phyloP scores from a whole-genome alignment of 2,888 invertebrate species.

The Agrotis segetum region DNA sequence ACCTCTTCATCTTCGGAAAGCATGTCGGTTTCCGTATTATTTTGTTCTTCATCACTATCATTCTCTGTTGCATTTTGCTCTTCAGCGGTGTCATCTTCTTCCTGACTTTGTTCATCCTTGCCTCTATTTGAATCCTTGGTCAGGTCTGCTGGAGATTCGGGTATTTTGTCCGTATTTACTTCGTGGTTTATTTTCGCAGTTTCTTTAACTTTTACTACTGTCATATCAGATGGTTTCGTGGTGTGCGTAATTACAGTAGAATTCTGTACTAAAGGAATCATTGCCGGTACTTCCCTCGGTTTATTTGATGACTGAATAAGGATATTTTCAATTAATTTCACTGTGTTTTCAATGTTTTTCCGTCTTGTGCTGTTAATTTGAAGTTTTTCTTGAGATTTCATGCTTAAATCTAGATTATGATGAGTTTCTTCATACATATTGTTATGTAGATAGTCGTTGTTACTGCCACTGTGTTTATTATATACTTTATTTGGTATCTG shows the following conservation, averaged over 20 bases:
- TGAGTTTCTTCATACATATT: slow-evolving; percentile 60
- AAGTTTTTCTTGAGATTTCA: slow-evolving; percentile 64
- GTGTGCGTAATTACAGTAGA: not conserved
- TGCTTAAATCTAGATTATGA: slow-evolving; percentile 68
- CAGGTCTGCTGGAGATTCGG: slow-evolving; percentile 14
- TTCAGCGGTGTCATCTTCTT: not conserved
- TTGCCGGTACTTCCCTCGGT: slow-evolving; percentile 39
- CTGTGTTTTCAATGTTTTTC: slow-evolving; percentile 82
- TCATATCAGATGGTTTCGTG: slow-evolving; percentile 10
- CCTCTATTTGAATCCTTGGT: not conserved
- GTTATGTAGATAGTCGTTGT: slow-evolving; percentile 56
- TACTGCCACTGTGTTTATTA: slow-evolving; percentile 65
- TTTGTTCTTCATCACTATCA: not conserved
- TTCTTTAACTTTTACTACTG: not conserved
- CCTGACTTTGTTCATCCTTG: slow-evolving; percentile 16
- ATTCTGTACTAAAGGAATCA: not conserved
- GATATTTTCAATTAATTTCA: slow-evolving; percentile 82
- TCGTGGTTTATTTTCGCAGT: not conserved
- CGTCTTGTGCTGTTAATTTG: slow-evolving; percentile 72
- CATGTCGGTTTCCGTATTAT: slow-evolving; percentile 10
- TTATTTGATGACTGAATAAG: slow-evolving; percentile 73
- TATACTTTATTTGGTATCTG: slow-evolving; percentile 75
- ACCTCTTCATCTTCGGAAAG: slow-evolving; percentile 46
- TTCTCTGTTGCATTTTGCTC: not conserved
- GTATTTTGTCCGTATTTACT: slow-evolving; percentile 29